Percentiles rank a stretch among this genome's conserved stretches.
These are phyloP conservation scores for Hippasteria phrygiana DNA, from an alignment of 53 echinoderm and acorn worm genomes.

Conservation along the genomic window DNA sequence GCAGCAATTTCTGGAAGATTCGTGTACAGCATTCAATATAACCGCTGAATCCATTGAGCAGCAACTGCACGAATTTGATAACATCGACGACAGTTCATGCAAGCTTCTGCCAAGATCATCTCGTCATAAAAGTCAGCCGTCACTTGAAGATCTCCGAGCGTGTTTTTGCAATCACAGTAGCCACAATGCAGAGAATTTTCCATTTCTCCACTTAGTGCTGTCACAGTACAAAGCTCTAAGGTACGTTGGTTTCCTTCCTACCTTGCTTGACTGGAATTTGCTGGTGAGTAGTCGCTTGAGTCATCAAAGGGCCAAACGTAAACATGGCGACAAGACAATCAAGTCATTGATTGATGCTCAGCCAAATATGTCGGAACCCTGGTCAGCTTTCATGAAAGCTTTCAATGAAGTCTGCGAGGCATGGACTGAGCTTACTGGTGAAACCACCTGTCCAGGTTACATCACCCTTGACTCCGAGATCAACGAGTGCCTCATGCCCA, in stretches of 20 bases:
- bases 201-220: conserved; percentile 58
- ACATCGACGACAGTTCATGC: background rate
- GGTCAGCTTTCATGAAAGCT: conserved; percentile 40
- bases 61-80: conserved; percentile 27
- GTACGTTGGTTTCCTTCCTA: conserved; percentile 52
- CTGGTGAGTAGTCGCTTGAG: conserved; percentile 48
- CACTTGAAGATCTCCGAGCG: conserved; percentile 41
- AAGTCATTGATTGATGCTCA: conserved; percentile 15
- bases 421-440: conserved; percentile 59
- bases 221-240: conserved; percentile 25
- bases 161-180: conserved; percentile 36
- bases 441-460: conserved; percentile 5
- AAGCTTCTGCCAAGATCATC: conserved; percentile 19
- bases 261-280: conserved; percentile 58
- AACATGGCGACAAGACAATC: conserved; percentile 2
- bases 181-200: conserved; percentile 38
- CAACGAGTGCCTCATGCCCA: conserved; percentile 54
- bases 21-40: background rate
- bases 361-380: conserved; percentile 14
- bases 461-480: conserved; percentile 26
- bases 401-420: conserved; percentile 54
- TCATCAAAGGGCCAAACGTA: conserved; percentile 37
- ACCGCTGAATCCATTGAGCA: conserved; percentile 6
- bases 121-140: conserved; percentile 36
- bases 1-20: conserved; percentile 32